phyloP scores from a whole-genome alignment of 2,113 vertebrate genomes.

The Stictonetta naevosa region DNA sequence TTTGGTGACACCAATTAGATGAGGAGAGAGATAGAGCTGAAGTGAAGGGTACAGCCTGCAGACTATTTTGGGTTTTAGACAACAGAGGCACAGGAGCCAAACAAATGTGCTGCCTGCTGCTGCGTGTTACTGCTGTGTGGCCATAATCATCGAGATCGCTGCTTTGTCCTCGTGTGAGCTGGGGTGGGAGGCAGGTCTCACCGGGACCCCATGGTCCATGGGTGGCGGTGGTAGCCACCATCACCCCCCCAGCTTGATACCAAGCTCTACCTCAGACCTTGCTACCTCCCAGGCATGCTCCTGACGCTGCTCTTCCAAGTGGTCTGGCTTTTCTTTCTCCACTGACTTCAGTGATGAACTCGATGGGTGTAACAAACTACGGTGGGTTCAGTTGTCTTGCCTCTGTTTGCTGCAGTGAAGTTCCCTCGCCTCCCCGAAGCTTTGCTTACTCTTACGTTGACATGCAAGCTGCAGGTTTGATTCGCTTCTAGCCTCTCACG shows the following conservation, averaged over 20 bases:
- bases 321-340: background rate
- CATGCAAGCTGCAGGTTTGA: background rate
- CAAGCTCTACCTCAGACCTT: background rate
- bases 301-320: background rate
- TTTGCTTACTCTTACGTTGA: background rate
- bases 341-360: background rate
- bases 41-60: background rate
- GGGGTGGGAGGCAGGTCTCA: background rate
- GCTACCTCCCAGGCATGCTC: background rate
- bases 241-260: background rate
- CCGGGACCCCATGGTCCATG: rapidly evolving
- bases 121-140: rapidly evolving
- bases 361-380: background rate
- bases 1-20: conserved; percentile 18
- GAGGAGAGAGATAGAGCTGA: background rate
- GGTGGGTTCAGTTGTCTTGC: background rate
- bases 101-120: too few species aligned
- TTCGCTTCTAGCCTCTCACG: background rate
- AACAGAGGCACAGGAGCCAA: background rate
- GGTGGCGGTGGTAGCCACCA: rapidly evolving
- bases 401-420: background rate
- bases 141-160: rapidly evolving
- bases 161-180: background rate
- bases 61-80: background rate
- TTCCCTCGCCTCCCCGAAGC: background rate